Evolutionary conservation across 2,888 invertebrate genomes (phyloP).

Genomic region (Eupithecia pulchellata): DNA sequence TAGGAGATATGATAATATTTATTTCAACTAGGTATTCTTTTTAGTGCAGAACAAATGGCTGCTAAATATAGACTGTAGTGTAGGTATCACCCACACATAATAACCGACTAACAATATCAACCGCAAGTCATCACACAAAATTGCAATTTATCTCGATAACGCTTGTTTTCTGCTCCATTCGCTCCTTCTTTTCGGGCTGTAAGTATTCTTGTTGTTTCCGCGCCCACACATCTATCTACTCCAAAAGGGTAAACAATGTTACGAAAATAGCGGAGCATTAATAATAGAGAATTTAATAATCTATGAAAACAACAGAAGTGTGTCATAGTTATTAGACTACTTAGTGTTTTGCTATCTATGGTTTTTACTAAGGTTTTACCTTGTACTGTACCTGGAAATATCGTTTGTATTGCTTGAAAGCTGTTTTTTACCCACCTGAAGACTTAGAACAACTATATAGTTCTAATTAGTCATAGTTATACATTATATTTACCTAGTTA

Average conservation of each 20-base stretch:
- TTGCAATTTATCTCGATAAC: conserved; percentile 50
- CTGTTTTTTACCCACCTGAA: too few relatives aligned
- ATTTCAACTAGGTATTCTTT: background rate
- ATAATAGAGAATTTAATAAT: background rate
- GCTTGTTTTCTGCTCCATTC: conserved; percentile 49
- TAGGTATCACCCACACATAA: background rate
- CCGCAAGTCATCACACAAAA: conserved; percentile 57
- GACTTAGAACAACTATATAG: too few relatives aligned
- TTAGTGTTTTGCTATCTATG: too few relatives aligned
- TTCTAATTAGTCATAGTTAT: too few relatives aligned
- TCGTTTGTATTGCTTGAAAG: too few relatives aligned
- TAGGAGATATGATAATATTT: too few relatives aligned
- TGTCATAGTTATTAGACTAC: too few relatives aligned
- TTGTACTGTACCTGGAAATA: too few relatives aligned
- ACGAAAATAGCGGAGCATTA: conserved; percentile 8
- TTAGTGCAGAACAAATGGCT: background rate
- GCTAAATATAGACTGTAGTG: background rate
- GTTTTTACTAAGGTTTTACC: too few relatives aligned
- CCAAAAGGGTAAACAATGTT: conserved; percentile 3
- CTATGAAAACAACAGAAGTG: background rate
- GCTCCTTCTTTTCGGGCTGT: conserved; percentile 43
- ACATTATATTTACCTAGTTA: too few relatives aligned
- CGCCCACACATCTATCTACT: conserved; percentile 20
- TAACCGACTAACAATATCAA: conserved; percentile 1
- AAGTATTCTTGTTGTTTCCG: conserved; percentile 17